A percentile compares a stretch with the other conserved stretches of the same genome.
Conservation (phyloP, 2,797 vertebrate species). For the Numenius phaeopus region DNA sequence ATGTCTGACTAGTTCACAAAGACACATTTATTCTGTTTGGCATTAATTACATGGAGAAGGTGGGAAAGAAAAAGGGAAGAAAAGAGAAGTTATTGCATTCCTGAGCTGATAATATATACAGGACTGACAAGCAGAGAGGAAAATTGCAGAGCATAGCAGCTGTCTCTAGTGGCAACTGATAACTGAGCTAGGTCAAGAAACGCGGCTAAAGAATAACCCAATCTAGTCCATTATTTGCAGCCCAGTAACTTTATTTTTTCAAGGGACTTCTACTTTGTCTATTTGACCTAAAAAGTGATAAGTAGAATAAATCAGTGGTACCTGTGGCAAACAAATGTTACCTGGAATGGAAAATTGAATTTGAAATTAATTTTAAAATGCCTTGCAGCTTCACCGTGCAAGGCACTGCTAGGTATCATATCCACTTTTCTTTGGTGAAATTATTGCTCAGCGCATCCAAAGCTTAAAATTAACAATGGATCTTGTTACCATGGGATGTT, state of each 20-base stretch:
- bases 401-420: neutral
- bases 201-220: neutral
- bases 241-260: neutral
- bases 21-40: slow-evolving; percentile 14
- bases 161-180: slow-evolving; percentile 4
- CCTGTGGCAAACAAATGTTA: neutral
- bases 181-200: neutral
- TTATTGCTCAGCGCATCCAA: neutral
- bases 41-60: slow-evolving; percentile 33
- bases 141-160: neutral
- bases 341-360: neutral
- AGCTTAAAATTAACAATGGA: neutral
- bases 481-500: neutral
- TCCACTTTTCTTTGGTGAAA: neutral
- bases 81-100: slow-evolving; percentile 54
- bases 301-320: neutral
- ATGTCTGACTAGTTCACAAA: slow-evolving; percentile 17
- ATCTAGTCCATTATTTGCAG: neutral
- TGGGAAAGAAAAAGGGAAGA: slow-evolving; percentile 8
- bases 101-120: neutral
- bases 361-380: neutral
- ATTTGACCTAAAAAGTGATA: neutral
- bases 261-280: neutral
- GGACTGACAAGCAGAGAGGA: neutral
- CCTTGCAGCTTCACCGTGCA: neutral